Percentiles rank a stretch among this genome's conserved stretches.
Conservation (phyloP, 2,113 vertebrate genomes). For the Vulpes lagopus region DNA sequence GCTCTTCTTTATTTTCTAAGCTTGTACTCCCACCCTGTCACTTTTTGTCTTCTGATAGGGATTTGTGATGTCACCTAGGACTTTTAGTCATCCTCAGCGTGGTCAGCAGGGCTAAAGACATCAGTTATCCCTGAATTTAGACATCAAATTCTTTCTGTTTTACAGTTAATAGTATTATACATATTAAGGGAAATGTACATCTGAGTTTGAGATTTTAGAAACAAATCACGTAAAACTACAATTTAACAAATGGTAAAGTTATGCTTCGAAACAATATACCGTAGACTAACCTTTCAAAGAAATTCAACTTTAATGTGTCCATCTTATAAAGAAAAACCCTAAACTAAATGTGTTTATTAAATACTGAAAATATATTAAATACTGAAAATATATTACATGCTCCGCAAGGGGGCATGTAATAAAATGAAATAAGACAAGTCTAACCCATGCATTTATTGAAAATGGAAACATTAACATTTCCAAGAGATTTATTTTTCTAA, state of each 20-base stretch:
- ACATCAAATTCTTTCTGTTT: background rate
- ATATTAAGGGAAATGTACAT: background rate
- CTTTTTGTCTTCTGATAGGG: background rate
- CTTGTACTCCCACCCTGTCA: background rate
- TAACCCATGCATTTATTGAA: background rate
- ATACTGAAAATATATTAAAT: background rate
- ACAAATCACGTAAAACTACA: background rate
- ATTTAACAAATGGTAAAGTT: background rate
- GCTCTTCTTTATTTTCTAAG: background rate
- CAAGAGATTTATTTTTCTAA: background rate
- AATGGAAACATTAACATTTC: background rate
- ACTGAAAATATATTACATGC: background rate
- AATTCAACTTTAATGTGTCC: background rate
- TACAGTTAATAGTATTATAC: background rate
- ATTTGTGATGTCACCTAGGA: background rate
- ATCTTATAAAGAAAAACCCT: background rate
- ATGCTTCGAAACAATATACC: background rate
- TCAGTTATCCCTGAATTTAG: background rate
- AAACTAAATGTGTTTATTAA: background rate
- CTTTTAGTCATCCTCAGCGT: background rate
- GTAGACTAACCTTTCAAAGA: background rate
- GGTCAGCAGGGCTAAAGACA: background rate
- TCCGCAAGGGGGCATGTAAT: background rate
- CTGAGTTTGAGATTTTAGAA: conserved; percentile 3
- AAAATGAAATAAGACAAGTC: conserved; percentile 1